A percentile compares a stretch with the other conserved stretches of the same genome.
phyloP scores from a whole-genome alignment of 1,140 invertebrate genomes.

The Atta cephalotes region DNA sequence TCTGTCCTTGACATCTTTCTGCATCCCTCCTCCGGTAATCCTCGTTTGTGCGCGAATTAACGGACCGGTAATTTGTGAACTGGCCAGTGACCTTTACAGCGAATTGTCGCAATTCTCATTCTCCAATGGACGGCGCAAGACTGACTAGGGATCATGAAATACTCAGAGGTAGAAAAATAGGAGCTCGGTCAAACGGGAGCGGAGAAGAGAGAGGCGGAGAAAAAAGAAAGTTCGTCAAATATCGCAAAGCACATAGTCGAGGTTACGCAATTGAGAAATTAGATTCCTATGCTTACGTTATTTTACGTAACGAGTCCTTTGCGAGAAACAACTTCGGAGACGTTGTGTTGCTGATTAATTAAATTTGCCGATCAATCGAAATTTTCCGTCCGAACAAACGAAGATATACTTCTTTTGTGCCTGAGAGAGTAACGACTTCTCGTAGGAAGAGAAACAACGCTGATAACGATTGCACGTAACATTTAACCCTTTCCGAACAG shows the following conservation, averaged over 20 bases:
- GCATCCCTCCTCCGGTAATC: slow-evolving; percentile 31
- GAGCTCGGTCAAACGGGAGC: not conserved
- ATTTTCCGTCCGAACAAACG: not conserved
- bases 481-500: slow-evolving; percentile 27
- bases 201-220: not conserved
- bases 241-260: not conserved
- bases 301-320: slow-evolving; percentile 67
- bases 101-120: slow-evolving; percentile 48
- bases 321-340: slow-evolving; percentile 25
- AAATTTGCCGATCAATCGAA: not conserved
- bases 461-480: slow-evolving; percentile 1
- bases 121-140: not conserved
- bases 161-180: not conserved
- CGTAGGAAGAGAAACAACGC: not conserved
- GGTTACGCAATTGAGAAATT: slow-evolving; percentile 69
- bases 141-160: not conserved
- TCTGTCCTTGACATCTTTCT: slow-evolving; percentile 83
- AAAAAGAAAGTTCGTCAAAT: slow-evolving; percentile 71
- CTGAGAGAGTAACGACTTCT: slow-evolving; percentile 13
- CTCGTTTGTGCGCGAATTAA: slow-evolving; percentile 61
- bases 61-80: slow-evolving; percentile 59
- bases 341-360: slow-evolving; percentile 34
- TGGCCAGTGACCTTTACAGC: slow-evolving; percentile 66
- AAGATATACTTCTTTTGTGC: not conserved
- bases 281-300: slow-evolving; percentile 66